Evolutionary conservation across 2,888 invertebrate species (phyloP), one percentile per base, ranked within the genome.

Genomic region (Sminthurinus aureus): DNA sequence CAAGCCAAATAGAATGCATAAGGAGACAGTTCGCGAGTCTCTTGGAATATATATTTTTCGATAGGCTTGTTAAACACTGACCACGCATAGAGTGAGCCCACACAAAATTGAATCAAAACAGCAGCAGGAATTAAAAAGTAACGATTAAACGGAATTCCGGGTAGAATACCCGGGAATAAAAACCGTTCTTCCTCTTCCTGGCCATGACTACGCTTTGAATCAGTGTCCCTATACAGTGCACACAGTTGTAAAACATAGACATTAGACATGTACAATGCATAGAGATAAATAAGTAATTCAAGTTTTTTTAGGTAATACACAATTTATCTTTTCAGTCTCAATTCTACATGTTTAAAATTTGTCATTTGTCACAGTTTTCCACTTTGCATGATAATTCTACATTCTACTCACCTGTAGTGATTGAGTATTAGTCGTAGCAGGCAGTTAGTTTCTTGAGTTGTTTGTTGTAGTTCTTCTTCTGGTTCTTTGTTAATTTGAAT

Each of bases 21-120:
- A 15, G 88, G 88, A 26, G 88, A 86, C 67, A 85, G 74, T n/a
- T 84, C 85, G 6, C 71, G 20, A 24, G 81, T 85, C 0, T 85
- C 69, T 9, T 85, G 85, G 24, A 84, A 86, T 12, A 88, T 85
- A 3, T 78, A 79, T 0, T 58, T 24, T 58, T 88, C 88, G 24
- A 88, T 87, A 6, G 87, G 87, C 22, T 85, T 86, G 79, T 88
- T 88, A 78, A 88, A 86, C 8, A 87, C 87, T 24, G 86, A 86
- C 86, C 86, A 88, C 8, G 88, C 85, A 71, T 87, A 88, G 22
- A 88, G 76, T 13, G 87, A 87, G 0, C 88, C 88, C 24, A 85
- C 84, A 64, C 86, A 86, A 26, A 87, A 86, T 64, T 88, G 88
- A 13, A 87, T 75, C 12, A 86, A 20, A 15, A 88, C 83, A 22